phyloP scores from a whole-genome alignment of 2,797 vertebrate species.

The Falco biarmicus region DNA sequence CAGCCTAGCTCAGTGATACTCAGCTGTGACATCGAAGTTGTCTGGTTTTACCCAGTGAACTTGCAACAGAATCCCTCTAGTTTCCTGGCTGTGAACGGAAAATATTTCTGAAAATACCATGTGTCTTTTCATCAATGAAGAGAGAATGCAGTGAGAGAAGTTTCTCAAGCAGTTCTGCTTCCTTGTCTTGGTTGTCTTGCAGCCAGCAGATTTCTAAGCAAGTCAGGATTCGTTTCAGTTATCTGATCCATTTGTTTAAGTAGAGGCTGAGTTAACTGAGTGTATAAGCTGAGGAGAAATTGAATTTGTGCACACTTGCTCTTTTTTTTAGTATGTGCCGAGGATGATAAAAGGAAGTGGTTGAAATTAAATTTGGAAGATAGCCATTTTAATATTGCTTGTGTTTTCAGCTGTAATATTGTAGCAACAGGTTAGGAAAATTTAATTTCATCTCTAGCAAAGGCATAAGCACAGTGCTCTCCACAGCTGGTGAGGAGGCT shows the following conservation, averaged over 20 bases:
- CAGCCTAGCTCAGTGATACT: neutral
- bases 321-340: neutral
- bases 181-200: neutral
- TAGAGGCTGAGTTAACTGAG: neutral
- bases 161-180: neutral
- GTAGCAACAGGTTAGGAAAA: neutral
- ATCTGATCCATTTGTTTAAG: neutral
- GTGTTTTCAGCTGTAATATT: neutral
- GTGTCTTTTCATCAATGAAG: neutral
- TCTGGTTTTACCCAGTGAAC: neutral
- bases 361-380: constrained; percentile 16
- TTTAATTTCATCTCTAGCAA: neutral
- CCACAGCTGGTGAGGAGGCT: neutral
- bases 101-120: neutral
- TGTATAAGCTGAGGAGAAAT: neutral
- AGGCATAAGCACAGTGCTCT: neutral
- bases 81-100: neutral
- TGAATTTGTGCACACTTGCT: neutral
- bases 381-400: constrained; percentile 5
- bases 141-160: neutral
- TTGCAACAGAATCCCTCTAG: accelerated
- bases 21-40: accelerated
- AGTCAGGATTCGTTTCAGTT: neutral
- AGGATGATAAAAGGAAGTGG: neutral
- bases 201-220: neutral